Base-by-base conservation (phyloP, 2,888 invertebrate species). In the Melitaea athalia region DNA sequence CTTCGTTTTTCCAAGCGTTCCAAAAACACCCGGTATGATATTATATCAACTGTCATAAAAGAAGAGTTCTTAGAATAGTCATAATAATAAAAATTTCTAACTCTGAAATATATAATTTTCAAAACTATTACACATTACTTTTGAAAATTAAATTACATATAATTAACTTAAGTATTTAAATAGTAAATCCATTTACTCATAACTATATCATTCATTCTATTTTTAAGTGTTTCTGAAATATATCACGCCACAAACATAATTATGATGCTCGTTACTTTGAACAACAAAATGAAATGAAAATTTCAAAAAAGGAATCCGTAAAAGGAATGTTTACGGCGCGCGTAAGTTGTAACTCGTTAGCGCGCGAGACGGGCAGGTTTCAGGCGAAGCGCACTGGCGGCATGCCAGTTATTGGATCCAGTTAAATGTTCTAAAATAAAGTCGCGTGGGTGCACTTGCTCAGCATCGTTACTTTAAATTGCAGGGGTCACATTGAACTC, bases 251-350 rank as follows among this genome's bases (percentile, higher is more conserved):
- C 64, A 67, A 60, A 63, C 50, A 33, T 14, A n/a, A n/a, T n/a
- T n/a, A 72, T 70, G 75, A 73, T 64, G 65, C 59, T 69, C 69
- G 62, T 67, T 66, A 64, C 59, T 59, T 67, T 64, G 69, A 64
- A 64, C 63, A 66, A 67, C 62, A 67, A 69, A 68, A 70, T 70
- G 14, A 67, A 68, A 52, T 42, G 42, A 64, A 59, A 45, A 59
- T 64, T 49, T 67, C 50, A 64, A 69, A 84, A 84, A 85, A 73
- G 78, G 78, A 76, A 77, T 78, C 74, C 81, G 79, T 71, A 83
- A 85, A 83, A 81, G 85, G 81, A 83, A 88, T 85, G 82, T 86
- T 86, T 85, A 87, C 82, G 64, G 57, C 73, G 72, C 74, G 74
- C 76, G 76, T 78, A 80, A 80, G 79, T 85, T 81, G 80, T 84